Conservation (phyloP, 2,797 vertebrate genomes). For the Halcyon chelicuti region DNA sequence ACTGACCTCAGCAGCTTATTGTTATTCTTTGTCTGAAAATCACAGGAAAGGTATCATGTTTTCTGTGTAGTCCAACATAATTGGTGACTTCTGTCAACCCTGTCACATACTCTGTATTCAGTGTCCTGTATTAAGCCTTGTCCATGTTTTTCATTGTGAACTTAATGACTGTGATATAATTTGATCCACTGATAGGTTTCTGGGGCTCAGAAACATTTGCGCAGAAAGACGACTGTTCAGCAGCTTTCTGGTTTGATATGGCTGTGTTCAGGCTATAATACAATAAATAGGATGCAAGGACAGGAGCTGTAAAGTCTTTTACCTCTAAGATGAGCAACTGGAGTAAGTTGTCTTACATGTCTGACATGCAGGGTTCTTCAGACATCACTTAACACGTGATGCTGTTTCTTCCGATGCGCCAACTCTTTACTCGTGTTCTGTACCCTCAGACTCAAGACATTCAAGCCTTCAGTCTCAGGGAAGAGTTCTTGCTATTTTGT, state of each 20-base stretch:
- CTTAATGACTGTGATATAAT: not conserved
- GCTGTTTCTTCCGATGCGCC: not conserved
- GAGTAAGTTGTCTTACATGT: not conserved
- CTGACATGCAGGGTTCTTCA: not conserved
- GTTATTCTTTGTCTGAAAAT: not conserved
- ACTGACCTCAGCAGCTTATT: not conserved
- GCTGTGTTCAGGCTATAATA: not conserved
- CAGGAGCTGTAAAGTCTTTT: not conserved
- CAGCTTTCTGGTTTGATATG: not conserved
- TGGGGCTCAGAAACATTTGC: not conserved
- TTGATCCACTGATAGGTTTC: not conserved
- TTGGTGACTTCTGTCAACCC: not conserved
- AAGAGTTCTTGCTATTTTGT: not conserved
- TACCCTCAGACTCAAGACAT: too few species aligned
- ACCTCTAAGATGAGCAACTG: not conserved
- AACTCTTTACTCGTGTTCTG: not conserved
- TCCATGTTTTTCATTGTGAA: not conserved
- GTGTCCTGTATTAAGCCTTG: not conserved
- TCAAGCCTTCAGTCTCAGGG: too few species aligned
- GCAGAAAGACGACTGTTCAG: not conserved
- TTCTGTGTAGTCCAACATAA: not conserved
- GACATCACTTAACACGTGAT: rapidly evolving
- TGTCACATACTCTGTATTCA: not conserved
- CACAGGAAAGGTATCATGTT: not conserved
- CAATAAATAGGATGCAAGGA: not conserved